Percentiles rank a stretch among this genome's conserved stretches.
These are phyloP conservation scores for Pogonomyrmex californicus DNA, from an alignment of 1,140 invertebrate species.

Conservation along the genomic window DNA sequence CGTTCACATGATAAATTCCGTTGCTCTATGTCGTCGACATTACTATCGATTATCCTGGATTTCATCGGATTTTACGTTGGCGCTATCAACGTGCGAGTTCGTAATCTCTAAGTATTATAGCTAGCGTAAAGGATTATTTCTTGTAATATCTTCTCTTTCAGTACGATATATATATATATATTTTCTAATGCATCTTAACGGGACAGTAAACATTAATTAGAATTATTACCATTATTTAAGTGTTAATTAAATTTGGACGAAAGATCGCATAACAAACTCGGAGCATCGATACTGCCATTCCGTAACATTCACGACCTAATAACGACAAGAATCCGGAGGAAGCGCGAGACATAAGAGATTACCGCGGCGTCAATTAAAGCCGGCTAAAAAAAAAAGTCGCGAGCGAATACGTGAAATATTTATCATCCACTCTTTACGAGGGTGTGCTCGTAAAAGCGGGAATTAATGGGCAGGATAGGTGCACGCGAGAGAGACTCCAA, in stretches of 20 bases:
- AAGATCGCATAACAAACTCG: not conserved
- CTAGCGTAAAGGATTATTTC: constrained; percentile 4
- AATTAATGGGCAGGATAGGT: constrained; percentile 59
- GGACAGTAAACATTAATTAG: not conserved
- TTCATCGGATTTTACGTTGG: constrained; percentile 54
- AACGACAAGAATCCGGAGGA: constrained; percentile 17
- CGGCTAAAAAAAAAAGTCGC: constrained; percentile 27
- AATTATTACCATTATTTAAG: not conserved
- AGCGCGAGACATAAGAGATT: not conserved
- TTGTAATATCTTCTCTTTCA: not conserved
- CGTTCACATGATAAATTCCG: constrained; percentile 56
- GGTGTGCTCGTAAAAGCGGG: constrained; percentile 52
- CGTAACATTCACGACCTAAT: constrained; percentile 22
- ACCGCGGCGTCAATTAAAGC: constrained; percentile 45
- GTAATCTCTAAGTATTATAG: constrained; percentile 11
- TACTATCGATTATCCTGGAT: constrained; percentile 65
- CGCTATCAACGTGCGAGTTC: constrained; percentile 32
- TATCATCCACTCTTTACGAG: constrained; percentile 49
- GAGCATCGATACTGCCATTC: not conserved
- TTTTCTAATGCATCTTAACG: not conserved
- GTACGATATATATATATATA: not conserved
- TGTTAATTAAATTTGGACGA: constrained; percentile 21
- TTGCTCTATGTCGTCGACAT: constrained; percentile 43
- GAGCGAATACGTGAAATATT: constrained; percentile 36
- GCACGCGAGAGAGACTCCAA: constrained; percentile 49